Evolutionary conservation across 2,888 invertebrate genomes (phyloP).

Genomic region (Microchrysa polita): DNA sequence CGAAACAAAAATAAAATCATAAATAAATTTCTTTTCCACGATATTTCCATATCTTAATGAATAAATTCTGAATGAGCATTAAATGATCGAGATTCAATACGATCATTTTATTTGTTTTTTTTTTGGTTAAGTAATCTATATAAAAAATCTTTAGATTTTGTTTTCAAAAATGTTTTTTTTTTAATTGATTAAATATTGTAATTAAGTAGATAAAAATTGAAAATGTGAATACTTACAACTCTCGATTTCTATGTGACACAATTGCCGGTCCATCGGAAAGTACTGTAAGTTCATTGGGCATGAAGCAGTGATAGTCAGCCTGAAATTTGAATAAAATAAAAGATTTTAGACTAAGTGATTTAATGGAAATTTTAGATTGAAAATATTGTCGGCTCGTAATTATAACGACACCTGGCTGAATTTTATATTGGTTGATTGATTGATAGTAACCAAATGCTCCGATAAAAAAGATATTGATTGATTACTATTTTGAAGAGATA

Average conservation of each 20-base stretch:
- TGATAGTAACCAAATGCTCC: too few relatives aligned
- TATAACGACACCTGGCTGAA: too few relatives aligned
- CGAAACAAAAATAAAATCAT: too few relatives aligned
- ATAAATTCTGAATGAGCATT: slow-evolving; percentile 51
- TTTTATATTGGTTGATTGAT: too few relatives aligned
- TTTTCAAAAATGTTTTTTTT: too few relatives aligned
- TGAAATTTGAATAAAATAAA: slow-evolving; percentile 60
- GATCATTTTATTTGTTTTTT: slow-evolving; percentile 29
- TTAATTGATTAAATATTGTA: background rate
- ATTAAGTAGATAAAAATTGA: slow-evolving; percentile 54
- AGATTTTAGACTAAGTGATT: too few relatives aligned
- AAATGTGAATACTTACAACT: slow-evolving; percentile 85
- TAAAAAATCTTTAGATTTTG: slow-evolving; percentile 3
- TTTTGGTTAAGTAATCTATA: slow-evolving; percentile 16
- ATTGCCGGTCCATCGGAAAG: slow-evolving; percentile 95
- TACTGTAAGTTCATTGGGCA: slow-evolving; percentile 97
- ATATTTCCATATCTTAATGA: slow-evolving; percentile 29
- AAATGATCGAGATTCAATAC: slow-evolving; percentile 24
- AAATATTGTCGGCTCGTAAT: too few relatives aligned
- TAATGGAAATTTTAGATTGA: too few relatives aligned
- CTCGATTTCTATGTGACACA: slow-evolving; percentile 95
- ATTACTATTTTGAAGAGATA: too few relatives aligned
- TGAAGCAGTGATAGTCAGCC: slow-evolving; percentile 93
- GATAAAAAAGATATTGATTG: too few relatives aligned
- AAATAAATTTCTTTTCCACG: background rate